Evolutionary conservation across 2,888 invertebrate genomes (phyloP).

Genomic region (Onchidella celtica): DNA sequence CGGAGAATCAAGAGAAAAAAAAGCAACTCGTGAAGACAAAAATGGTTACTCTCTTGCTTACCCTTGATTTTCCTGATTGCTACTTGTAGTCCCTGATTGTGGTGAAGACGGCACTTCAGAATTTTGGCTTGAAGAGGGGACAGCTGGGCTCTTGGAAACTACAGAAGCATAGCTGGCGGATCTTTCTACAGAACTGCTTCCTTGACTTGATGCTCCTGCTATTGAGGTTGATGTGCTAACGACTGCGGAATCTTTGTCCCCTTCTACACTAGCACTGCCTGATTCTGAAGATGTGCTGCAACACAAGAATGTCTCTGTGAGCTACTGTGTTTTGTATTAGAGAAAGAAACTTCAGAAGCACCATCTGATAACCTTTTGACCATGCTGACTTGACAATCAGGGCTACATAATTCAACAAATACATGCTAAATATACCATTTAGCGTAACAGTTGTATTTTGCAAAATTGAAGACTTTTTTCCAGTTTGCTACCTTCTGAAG

Average conservation of each 20-base stretch:
- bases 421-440: too few species aligned
- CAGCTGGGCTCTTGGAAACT: constrained; percentile 3
- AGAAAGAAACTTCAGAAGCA: too few species aligned
- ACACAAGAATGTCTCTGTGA: neutral
- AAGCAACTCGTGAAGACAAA: too few species aligned
- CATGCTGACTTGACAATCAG: too few species aligned
- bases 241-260: neutral
- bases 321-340: too few species aligned
- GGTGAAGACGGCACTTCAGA: constrained; percentile 23
- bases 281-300: neutral
- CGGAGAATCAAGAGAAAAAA: too few species aligned
- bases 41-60: too few species aligned
- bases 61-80: constrained; percentile 15
- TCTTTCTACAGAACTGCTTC: neutral
- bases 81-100: neutral
- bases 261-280: neutral
- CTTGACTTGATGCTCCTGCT: neutral
- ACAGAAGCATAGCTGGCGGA: neutral
- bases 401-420: too few species aligned
- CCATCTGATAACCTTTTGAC: too few species aligned
- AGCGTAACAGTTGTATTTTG: too few species aligned
- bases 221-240: neutral
- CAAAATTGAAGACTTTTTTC: too few species aligned
- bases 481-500: too few species aligned
- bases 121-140: constrained; percentile 5